Evolutionary conservation across 2,888 invertebrate genomes (phyloP).

Genomic region (Ypsolopha scabrella): DNA sequence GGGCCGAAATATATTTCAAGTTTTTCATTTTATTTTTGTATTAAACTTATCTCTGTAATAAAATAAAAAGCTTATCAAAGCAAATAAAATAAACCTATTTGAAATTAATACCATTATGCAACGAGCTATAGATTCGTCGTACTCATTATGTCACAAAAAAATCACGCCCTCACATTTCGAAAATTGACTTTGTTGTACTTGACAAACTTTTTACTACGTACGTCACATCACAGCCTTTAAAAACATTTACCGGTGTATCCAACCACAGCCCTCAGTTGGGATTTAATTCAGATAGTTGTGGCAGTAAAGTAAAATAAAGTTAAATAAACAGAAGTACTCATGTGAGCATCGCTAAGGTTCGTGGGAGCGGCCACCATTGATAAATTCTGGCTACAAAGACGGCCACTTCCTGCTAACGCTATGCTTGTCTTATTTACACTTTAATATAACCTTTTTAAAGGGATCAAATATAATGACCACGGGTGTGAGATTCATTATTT

Average conservation of each 20-base stretch:
- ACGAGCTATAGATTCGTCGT: no score
- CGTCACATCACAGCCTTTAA: background rate
- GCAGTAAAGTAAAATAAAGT: background rate
- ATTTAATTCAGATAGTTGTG: background rate
- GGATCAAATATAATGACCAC: background rate
- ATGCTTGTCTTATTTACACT: background rate
- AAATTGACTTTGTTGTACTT: no score
- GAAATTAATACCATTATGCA: no score
- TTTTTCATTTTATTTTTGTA: no score
- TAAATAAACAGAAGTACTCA: background rate
- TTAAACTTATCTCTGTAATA: no score
- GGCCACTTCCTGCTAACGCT: background rate
- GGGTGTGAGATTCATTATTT: no score
- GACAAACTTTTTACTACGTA: no score
- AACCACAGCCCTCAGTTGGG: background rate
- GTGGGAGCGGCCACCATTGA: slow-evolving; percentile 3
- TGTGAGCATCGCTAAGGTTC: background rate
- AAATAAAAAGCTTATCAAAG: no score
- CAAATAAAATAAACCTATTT: no score
- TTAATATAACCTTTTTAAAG: background rate
- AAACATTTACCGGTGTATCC: background rate
- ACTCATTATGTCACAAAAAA: no score
- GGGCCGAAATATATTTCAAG: no score
- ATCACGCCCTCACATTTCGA: no score
- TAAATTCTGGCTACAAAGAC: slow-evolving; percentile 18